phyloP scores from a whole-genome alignment of 2,888 invertebrate genomes.

The Leucophenga montana region DNA sequence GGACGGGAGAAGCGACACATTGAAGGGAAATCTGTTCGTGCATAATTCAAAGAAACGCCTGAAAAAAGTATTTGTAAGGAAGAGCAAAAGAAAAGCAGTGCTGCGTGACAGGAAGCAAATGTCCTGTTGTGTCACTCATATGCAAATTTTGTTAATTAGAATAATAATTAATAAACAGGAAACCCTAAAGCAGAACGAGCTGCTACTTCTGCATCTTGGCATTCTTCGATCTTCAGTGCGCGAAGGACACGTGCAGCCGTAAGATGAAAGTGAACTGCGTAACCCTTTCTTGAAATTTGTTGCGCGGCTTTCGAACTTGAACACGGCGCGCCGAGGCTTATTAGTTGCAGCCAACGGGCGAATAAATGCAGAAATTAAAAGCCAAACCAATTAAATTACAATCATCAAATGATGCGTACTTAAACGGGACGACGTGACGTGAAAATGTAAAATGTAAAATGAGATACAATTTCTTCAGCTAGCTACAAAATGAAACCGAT shows the following conservation, averaged over 20 bases:
- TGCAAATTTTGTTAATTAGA: constrained; percentile 68
- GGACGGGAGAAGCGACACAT: too few relatives aligned
- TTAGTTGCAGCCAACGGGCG: not conserved
- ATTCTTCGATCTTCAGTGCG: not conserved
- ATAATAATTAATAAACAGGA: constrained; percentile 64
- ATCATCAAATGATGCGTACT: constrained; percentile 63
- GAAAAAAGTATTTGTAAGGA: constrained; percentile 1
- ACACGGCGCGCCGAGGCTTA: constrained; percentile 26
- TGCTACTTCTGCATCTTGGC: not conserved
- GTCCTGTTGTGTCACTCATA: constrained; percentile 67
- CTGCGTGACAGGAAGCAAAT: constrained; percentile 62
- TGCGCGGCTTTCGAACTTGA: constrained; percentile 3
- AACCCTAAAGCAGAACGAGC: constrained; percentile 7
- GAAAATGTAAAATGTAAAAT: constrained; percentile 39
- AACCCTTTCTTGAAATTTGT: not conserved
- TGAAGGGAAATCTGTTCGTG: constrained; percentile 11
- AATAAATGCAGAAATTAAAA: constrained; percentile 31
- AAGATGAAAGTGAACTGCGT: constrained; percentile 4
- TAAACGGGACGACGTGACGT: constrained; percentile 65
- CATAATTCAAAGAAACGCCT: constrained; percentile 10
- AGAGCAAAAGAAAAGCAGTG: constrained; percentile 28
- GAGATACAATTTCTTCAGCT: constrained; percentile 2
- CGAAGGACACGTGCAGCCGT: constrained; percentile 10
- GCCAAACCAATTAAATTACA: constrained; percentile 66
- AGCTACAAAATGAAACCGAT: constrained; percentile 13